Evolutionary conservation across 2,888 invertebrate genomes (phyloP), one percentile per base, ranked within the genome.

Genomic region (Busseola fusca): DNA sequence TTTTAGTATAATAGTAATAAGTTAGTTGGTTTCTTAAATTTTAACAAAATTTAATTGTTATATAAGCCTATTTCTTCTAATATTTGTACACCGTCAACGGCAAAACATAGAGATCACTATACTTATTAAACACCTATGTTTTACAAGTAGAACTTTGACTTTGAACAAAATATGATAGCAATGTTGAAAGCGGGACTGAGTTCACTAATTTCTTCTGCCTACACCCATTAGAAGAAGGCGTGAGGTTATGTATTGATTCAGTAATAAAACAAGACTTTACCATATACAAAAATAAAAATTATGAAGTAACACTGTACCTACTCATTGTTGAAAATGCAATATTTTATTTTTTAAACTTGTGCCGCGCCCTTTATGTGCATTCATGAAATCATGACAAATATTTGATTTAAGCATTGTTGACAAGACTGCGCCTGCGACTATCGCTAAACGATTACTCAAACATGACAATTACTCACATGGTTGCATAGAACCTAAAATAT

Each of bases 351-450:
- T 34, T 16, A 30, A 57, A 0, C 5, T 27, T 1, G 14, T 54
- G 77, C 59, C 73, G 60, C 54, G 48, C 59, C 59, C 40, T 77
- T 40, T 1, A 40, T 9, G 40, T 72, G 72, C 40, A 72, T 54
- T 6, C 27, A 16, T 34, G n/a, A 71, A 40, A 40, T 45, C 25
- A 56, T 50, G 37, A 75, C 79, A 64, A 64, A 74, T 50, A 16
- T 64, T 79, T 65, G 54, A 1, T n/a, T 48, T 68, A n/a, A 21
- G 21, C 64, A 64, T 27, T 14, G 56, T 25, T 48, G 50, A 30
- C 37, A n/a, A 60, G 60, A 64, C 64, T 65, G 58, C 59, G 25
- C 40, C n/a, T 58, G 66, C 75, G 9, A 25, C 40, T 60, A 27
- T 2, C 30, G 30, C 50, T 72, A 74, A 73, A 30, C 9, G 48